Percentiles rank a stretch among this genome's conserved stretches.
phyloP scores from a whole-genome alignment of 2,797 vertebrate genomes.

The Betta splendens region DNA sequence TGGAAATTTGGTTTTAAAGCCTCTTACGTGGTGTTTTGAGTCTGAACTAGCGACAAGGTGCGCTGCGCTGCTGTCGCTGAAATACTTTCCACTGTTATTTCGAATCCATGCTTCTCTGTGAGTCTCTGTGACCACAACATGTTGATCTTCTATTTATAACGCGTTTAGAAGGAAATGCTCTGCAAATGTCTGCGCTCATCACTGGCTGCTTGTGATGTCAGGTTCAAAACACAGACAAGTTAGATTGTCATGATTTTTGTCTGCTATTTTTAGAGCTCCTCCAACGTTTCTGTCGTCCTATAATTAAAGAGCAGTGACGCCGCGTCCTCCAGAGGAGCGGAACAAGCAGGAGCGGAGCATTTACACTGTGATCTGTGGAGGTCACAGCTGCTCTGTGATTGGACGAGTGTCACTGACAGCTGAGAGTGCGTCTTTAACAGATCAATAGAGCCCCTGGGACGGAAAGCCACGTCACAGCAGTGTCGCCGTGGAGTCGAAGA shows the following conservation, averaged over 20 bases:
- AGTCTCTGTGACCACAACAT: constrained; percentile 15
- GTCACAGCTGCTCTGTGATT: constrained; percentile 17
- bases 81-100: constrained; percentile 39
- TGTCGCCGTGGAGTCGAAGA: constrained; percentile 27
- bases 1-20: constrained; percentile 7
- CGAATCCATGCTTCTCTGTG: constrained; percentile 20
- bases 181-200: constrained; percentile 15
- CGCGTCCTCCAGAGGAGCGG: constrained; percentile 7
- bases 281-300: constrained; percentile 22
- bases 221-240: constrained; percentile 20
- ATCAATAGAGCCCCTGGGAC: constrained; percentile 52
- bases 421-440: constrained; percentile 32
- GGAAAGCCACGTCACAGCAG: constrained; percentile 41
- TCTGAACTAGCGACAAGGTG: constrained; percentile 15
- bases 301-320: constrained; percentile 34
- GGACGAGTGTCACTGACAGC: constrained; percentile 22
- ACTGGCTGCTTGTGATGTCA: constrained; percentile 1
- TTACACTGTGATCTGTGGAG: constrained; percentile 25
- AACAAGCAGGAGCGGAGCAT: constrained; percentile 23
- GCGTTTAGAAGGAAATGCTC: constrained; percentile 27
- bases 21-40: constrained; percentile 7
- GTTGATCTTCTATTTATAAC: constrained; percentile 14
- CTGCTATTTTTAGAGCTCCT: constrained; percentile 42
- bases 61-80: constrained; percentile 19
- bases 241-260: constrained; percentile 42